phyloP scores from a whole-genome alignment of 2,113 vertebrate genomes.

The Bos indicus region DNA sequence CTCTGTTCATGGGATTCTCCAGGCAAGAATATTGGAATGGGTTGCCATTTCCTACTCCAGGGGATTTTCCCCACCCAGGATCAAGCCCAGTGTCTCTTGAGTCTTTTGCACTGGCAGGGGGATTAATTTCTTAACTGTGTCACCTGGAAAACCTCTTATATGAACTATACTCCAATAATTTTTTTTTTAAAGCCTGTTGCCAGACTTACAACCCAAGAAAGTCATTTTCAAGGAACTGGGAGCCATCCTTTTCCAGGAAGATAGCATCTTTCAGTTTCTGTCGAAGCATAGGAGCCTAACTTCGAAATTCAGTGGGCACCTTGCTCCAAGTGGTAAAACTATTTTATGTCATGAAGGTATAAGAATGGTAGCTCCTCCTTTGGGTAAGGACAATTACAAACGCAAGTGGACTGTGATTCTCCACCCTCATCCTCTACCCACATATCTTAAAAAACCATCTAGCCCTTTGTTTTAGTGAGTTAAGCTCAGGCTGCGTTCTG shows the following conservation, averaged over 20 bases:
- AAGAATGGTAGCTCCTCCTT: background rate
- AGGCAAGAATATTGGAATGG: too few relatives aligned
- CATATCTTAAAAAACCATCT: background rate
- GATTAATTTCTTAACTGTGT: background rate
- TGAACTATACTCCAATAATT: background rate
- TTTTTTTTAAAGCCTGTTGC: background rate
- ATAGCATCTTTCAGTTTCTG: background rate
- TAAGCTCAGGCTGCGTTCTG: background rate
- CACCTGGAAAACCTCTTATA: background rate
- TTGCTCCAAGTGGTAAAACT: background rate
- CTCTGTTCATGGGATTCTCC: too few relatives aligned
- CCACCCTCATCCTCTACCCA: background rate
- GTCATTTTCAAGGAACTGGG: background rate
- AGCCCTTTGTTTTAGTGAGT: background rate
- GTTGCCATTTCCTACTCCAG: too few relatives aligned
- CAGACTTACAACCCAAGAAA: background rate
- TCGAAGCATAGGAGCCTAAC: background rate
- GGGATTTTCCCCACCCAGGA: too few relatives aligned
- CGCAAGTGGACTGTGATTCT: background rate
- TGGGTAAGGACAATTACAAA: background rate
- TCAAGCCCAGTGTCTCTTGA: too few relatives aligned
- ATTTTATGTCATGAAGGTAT: background rate
- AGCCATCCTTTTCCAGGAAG: background rate
- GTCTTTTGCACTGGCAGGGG: background rate
- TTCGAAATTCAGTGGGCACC: background rate